phyloP scores from a whole-genome alignment of 2,113 vertebrate genomes.

The Carlito syrichta region DNA sequence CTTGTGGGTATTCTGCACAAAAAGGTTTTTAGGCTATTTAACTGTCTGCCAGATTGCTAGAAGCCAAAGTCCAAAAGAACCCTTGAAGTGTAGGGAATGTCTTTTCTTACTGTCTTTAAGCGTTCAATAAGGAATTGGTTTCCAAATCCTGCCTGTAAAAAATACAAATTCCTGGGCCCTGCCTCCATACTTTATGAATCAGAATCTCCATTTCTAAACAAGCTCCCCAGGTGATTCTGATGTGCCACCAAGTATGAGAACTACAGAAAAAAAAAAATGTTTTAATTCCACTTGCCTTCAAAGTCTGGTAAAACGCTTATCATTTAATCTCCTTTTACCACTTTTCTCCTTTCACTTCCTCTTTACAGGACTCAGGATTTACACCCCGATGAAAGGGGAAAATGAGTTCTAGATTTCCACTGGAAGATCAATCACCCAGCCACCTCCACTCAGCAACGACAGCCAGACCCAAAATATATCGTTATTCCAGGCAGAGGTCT shows the following conservation, averaged over 20 bases:
- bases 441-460: background rate
- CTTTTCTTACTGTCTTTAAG: background rate
- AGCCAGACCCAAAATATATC: background rate
- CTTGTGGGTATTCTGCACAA: background rate
- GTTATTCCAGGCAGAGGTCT: background rate
- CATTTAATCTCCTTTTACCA: background rate
- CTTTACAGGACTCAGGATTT: background rate
- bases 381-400: background rate
- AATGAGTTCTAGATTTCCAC: background rate
- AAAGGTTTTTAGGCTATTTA: background rate
- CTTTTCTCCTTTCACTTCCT: background rate
- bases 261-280: background rate
- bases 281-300: background rate
- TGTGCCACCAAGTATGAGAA: background rate
- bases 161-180: background rate
- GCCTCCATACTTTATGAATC: background rate
- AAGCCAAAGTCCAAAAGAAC: background rate
- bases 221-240: background rate
- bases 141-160: background rate
- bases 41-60: background rate
- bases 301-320: background rate
- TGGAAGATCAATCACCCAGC: no score
- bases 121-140: background rate
- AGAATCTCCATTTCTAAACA: background rate
- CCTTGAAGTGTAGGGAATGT: background rate